Evolutionary conservation across 2,797 vertebrate species (phyloP), one percentile per base, ranked within the genome.

Genomic region (Betta splendens): DNA sequence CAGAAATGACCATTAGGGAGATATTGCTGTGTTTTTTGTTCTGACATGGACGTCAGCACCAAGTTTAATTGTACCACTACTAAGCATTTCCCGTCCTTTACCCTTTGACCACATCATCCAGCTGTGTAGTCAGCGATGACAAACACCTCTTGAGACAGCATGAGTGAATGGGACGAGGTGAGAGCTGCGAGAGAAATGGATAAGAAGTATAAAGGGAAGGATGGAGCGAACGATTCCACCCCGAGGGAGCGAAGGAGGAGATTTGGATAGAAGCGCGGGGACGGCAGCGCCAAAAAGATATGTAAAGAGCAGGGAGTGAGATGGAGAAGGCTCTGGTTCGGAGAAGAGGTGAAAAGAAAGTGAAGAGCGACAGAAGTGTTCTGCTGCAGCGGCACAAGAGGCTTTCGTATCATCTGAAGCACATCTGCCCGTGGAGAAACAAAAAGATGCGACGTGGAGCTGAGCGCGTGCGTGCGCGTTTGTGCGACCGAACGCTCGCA

Each of bases 141-240:
- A 72, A 78, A 75, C 61, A 75, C 58, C 61, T 77, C 76, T 72
- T 26, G 62, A 83, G 78, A 82, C 58, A 33, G 60, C 25, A 25
- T 35, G 69, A 74, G 47, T 48, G 75, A 68, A 65, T 63, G 54
- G 16, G 25, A 44, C 60, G 37, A 62, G 42, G 9, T 37, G 54
- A 23, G 53, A 64, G 56, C 66, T 47, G 59, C 53, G 31, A 26
- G 36, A 50, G 38, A 8, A 40, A 36, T 5, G 18, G 39, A 57
- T 35, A 12, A 51, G 64, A 26, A 18, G 57, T 54, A 56, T 10
- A 17, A 47, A 28, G 22, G 72, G 49, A 22, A 23, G 36, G 50
- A 26, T 20, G 32, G 54, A 44, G 56, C 59, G 72, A 69, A 45
- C 44, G 49, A 65, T 35, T 69, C 44, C 52, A 54, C 50, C 32